Base-by-base conservation (phyloP, 2,888 invertebrate genomes). In the Cacoxenus indagator region DNA sequence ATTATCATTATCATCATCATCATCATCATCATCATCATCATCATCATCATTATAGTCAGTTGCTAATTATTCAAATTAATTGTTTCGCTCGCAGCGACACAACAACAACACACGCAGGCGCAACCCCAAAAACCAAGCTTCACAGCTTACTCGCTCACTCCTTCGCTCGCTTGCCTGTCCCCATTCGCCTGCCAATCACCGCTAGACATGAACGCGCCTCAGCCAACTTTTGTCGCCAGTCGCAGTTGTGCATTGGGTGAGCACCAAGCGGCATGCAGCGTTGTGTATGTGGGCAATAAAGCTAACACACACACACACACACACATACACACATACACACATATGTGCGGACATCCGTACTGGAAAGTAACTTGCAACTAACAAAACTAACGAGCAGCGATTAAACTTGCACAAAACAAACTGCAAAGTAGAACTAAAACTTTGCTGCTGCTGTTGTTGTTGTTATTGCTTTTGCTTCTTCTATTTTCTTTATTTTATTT, bases 61-160 rank as follows among this genome's bases (percentile, higher is more conserved):
- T 76, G 77, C 81, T 82, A 82, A 82, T 82, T 82, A 82, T 82
- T 84, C 84, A 82, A 84, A 84, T 84, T 81, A 82, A 82, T 82
- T 82, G 84, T 81, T 83, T 74, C 71, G 76, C 77, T 72, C 65
- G 70, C 73, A 71, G 6, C 43, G 61, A 43, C 26, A 77, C n/a
- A n/a, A n/a, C n/a, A n/a, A n/a, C n/a, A n/a, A n/a, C n/a, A 78
- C 74, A 81, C 79, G 82, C 81, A 82, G 75, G 82, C 76, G 77
- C 83, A 78, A 4, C 79, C 78, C 81, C 81, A 81, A 82, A 31
- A 31, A 19, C 22, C 61, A 9, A 19, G 5, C 9, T 37, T 43
- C 37, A 48, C 48, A 48, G n/a, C 9, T 31, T 5, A 31, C 31
- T 31, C 14, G 37, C 5, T 4, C 37, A 37, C 37, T 14, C 0